A percentile compares a stretch with the other conserved stretches of the same genome.
Evolutionary conservation across 2,113 vertebrate species (phyloP).

Genomic region (Nycticebus coucang): DNA sequence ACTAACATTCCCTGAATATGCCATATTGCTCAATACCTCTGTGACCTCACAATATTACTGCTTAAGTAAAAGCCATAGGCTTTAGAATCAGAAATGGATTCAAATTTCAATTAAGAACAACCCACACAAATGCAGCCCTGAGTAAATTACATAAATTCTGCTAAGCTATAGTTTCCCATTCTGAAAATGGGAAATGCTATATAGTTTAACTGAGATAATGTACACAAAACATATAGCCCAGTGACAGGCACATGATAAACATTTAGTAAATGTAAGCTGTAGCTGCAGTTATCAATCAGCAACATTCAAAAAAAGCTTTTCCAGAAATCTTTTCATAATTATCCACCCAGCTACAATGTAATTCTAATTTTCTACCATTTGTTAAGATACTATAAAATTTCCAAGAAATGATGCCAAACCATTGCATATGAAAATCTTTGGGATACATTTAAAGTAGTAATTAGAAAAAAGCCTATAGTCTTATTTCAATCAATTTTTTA

Average conservation of each 20-base stretch:
- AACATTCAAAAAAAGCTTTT: neutral
- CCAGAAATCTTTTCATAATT: neutral
- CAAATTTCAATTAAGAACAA: neutral
- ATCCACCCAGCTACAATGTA: neutral
- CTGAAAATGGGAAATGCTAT: neutral
- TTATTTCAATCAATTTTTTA: neutral
- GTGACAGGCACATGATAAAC: neutral
- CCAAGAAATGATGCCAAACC: neutral
- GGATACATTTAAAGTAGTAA: neutral
- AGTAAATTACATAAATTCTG: neutral
- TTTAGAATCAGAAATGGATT: neutral
- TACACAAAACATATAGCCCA: neutral
- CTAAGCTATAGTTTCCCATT: neutral
- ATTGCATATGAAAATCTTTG: neutral
- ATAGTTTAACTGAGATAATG: neutral
- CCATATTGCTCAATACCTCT: neutral
- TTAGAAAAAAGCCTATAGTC: neutral
- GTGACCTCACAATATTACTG: constrained; percentile 66
- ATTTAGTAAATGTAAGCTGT: neutral
- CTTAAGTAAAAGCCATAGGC: neutral
- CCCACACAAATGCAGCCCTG: neutral
- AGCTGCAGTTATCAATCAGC: neutral
- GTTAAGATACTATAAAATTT: neutral
- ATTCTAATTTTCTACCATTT: neutral
- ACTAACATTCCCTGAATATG: neutral